These are phyloP conservation scores for Heliconius hewitsoni DNA, from an alignment of 1,140 invertebrate genomes.

Conservation along the genomic window DNA sequence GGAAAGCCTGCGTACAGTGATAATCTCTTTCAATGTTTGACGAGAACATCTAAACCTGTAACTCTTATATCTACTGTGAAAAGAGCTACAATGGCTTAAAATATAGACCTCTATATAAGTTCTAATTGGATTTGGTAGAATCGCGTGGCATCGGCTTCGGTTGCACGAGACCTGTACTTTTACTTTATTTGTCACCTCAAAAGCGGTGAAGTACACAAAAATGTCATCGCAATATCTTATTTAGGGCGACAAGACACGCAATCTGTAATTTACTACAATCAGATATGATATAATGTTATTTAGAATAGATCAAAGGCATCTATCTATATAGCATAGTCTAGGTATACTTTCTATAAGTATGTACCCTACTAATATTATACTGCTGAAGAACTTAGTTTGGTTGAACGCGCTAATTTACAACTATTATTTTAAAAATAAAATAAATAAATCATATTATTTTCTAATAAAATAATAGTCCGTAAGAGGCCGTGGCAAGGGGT, in stretches of 20 bases:
- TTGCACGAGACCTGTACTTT: conserved; percentile 29
- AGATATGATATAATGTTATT: background rate
- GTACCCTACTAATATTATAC: no score
- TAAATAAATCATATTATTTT: no score
- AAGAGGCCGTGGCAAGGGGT: no score
- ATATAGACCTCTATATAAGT: conserved; percentile 9
- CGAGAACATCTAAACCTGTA: background rate
- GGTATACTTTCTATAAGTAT: no score
- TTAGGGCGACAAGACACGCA: background rate
- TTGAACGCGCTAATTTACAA: no score
- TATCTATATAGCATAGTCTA: no score
- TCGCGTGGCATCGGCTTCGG: conserved; percentile 39
- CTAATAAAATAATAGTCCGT: no score
- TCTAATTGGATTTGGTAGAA: conserved; percentile 36
- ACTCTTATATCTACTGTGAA: conserved; percentile 1
- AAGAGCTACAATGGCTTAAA: conserved; percentile 4
- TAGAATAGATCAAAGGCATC: background rate
- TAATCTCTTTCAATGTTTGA: conserved; percentile 38
- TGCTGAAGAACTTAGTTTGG: no score
- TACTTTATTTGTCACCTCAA: conserved; percentile 17
- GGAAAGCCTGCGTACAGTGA: conserved; percentile 31
- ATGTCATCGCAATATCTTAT: background rate
- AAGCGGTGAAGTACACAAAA: conserved; percentile 8
- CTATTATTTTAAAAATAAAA: no score
- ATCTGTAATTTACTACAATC: background rate